Percentiles rank a stretch among this genome's conserved stretches.
Evolutionary conservation across 1,140 invertebrate species (phyloP).

Genomic region (Drosophila cardini): DNA sequence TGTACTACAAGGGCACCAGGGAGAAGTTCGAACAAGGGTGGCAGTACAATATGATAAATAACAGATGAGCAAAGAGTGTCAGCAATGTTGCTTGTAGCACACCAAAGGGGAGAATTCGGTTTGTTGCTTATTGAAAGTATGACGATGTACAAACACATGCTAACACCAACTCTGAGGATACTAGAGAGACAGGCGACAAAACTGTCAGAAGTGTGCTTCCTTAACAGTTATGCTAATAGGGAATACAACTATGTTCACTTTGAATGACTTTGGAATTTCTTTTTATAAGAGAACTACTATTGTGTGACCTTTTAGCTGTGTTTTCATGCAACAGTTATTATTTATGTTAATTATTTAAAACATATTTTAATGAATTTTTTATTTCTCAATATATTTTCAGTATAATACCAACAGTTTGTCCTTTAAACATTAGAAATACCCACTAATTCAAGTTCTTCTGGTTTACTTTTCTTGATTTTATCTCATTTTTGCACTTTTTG

Average conservation of each 20-base stretch:
- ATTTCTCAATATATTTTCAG: too few species aligned
- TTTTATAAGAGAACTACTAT: too few species aligned
- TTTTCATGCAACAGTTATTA: too few species aligned
- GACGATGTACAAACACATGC: conserved; percentile 58
- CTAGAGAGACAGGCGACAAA: conserved; percentile 51
- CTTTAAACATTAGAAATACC: too few species aligned
- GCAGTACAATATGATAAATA: conserved; percentile 72
- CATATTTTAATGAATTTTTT: too few species aligned
- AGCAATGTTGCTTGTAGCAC: conserved; percentile 32
- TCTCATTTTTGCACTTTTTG: too few species aligned
- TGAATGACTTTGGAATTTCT: neutral
- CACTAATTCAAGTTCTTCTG: too few species aligned
- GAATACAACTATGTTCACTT: neutral
- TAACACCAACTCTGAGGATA: conserved; percentile 12
- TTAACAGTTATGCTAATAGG: neutral
- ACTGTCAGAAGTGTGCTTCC: neutral
- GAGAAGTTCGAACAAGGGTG: conserved; percentile 21
- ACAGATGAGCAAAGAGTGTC: conserved; percentile 76
- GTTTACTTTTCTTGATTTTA: too few species aligned
- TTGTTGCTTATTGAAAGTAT: conserved; percentile 72
- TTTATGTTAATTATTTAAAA: too few species aligned
- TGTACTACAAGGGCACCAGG: too few species aligned
- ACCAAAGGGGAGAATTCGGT: conserved; percentile 30
- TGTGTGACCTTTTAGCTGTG: too few species aligned
- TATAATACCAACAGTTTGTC: too few species aligned